phyloP scores from a whole-genome alignment of 2,113 vertebrate genomes.

The Lethenteron reissneri region DNA sequence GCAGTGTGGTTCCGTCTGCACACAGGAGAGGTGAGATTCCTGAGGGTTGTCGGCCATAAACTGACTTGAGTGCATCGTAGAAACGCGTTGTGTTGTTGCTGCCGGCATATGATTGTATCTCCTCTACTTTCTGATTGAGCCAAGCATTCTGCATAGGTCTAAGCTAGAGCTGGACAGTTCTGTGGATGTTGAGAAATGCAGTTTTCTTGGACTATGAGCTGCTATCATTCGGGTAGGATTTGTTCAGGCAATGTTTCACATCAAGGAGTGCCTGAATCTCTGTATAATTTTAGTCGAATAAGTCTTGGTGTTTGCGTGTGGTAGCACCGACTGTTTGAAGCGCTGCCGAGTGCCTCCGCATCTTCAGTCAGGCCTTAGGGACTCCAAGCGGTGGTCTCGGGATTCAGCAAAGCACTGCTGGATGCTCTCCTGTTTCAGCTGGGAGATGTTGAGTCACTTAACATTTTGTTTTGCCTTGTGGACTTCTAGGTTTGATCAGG shows the following conservation, averaged over 20 bases:
- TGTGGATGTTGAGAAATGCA: neutral
- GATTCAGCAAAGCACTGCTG: neutral
- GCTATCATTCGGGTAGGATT: neutral
- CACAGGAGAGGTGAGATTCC: too few relatives aligned
- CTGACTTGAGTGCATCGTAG: too few relatives aligned
- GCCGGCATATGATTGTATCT: neutral
- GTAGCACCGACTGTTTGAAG: neutral
- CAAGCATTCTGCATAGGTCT: neutral
- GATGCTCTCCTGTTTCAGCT: neutral
- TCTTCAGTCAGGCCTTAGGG: neutral
- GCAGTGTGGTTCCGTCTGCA: neutral
- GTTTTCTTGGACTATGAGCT: neutral
- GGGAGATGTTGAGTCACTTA: neutral
- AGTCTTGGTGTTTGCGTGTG: neutral
- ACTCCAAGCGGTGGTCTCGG: neutral
- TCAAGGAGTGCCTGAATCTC: neutral
- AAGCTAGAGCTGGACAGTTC: neutral
- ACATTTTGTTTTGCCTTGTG: neutral
- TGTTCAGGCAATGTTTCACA: neutral
- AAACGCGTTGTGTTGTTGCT: neutral
- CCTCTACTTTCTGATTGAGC: neutral
- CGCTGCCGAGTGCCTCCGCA: neutral
- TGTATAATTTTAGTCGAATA: neutral
- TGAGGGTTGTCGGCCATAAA: too few relatives aligned
- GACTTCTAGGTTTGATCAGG: neutral